Evolutionary conservation across 2,888 invertebrate species (phyloP).

Genomic region (Agrochola lychnidis): DNA sequence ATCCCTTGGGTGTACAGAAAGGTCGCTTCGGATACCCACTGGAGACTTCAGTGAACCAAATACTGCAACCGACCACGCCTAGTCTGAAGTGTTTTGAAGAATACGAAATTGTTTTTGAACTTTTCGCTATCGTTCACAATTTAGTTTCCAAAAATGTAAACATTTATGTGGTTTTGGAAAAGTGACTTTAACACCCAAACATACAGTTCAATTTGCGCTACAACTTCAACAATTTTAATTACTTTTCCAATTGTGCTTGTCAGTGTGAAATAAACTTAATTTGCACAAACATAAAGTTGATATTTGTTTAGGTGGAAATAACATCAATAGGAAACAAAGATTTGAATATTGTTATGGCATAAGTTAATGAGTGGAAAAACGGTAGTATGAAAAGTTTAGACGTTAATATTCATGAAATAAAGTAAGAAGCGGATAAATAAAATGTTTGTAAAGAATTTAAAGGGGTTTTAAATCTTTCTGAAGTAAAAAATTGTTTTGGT

Average conservation of each 20-base stretch:
- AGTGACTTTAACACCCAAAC: not conserved
- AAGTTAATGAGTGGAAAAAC: constrained; percentile 45
- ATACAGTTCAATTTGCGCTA: not conserved
- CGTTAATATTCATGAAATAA: constrained; percentile 56
- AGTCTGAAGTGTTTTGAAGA: constrained; percentile 43
- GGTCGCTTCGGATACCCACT: constrained; percentile 33
- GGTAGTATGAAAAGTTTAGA: constrained; percentile 16
- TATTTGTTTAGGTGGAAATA: not conserved
- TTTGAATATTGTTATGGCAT: not conserved
- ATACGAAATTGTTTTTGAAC: constrained; percentile 53
- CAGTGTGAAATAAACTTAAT: not conserved
- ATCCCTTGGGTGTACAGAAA: constrained; percentile 38
- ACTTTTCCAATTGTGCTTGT: not conserved
- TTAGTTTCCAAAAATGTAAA: not conserved
- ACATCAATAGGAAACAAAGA: not conserved
- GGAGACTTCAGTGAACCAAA: constrained; percentile 36
- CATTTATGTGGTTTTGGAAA: not conserved
- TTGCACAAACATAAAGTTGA: too few species aligned
- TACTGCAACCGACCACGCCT: constrained; percentile 32
- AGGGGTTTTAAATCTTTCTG: not conserved
- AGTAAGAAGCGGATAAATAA: constrained; percentile 23
- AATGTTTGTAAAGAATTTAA: not conserved
- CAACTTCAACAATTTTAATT: not conserved
- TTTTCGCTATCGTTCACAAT: not conserved
- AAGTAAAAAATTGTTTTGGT: not conserved